These are phyloP conservation scores for Dromiciops gliroides DNA, from an alignment of 2,113 vertebrate genomes.

Conservation along the genomic window DNA sequence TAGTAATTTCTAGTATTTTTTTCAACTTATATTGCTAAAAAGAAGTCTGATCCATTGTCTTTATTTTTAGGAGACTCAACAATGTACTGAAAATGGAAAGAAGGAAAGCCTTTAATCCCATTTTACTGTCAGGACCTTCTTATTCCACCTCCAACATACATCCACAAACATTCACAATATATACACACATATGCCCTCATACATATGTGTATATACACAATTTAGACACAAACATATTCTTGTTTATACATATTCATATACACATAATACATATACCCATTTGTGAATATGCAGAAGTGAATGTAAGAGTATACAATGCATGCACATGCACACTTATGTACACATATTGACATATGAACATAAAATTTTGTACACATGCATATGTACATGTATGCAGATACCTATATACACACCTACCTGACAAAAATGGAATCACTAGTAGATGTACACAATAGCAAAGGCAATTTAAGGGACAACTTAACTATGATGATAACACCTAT, in stretches of 20 bases:
- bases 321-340: too few species aligned
- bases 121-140: neutral
- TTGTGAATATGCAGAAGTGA: neutral
- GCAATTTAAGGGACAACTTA: neutral
- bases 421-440: neutral
- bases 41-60: neutral
- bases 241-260: neutral
- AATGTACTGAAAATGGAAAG: neutral
- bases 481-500: neutral
- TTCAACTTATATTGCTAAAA: neutral
- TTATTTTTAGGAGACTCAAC: neutral
- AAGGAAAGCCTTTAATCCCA: neutral
- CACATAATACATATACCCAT: neutral
- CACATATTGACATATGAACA: too few species aligned
- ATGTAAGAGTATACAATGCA: neutral
- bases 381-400: neutral
- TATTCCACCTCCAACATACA: neutral
- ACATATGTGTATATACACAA: neutral
- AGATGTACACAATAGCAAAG: neutral
- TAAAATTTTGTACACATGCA: neutral
- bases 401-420: too few species aligned
- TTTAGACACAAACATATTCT: too few species aligned
- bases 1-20: neutral
- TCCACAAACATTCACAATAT: neutral
- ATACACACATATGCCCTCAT: neutral